Conservation (phyloP, 2,797 vertebrate genomes). For the Aplochiton taeniatus region DNA sequence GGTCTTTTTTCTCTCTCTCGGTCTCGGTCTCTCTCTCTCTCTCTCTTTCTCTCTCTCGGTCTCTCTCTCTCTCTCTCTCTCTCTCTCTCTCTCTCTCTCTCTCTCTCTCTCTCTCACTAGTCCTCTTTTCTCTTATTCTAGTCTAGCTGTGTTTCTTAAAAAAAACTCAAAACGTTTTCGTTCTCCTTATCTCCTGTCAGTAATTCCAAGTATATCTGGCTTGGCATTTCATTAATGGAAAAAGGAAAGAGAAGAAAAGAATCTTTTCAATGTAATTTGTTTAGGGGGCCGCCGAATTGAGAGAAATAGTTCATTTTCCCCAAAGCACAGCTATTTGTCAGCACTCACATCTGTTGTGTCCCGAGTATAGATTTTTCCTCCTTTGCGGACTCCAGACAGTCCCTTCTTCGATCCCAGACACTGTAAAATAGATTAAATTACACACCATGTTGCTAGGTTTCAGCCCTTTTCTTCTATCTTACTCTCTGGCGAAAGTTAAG, state of each 20-base stretch:
- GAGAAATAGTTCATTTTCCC: slow-evolving; percentile 81
- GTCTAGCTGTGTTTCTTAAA: neutral
- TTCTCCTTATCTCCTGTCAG: slow-evolving; percentile 44
- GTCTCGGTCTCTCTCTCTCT: neutral
- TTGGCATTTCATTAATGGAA: slow-evolving; percentile 65
- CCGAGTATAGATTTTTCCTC: slow-evolving; percentile 80
- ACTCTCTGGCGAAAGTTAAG: slow-evolving; percentile 58
- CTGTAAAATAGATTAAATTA: slow-evolving; percentile 85
- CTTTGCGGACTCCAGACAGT: slow-evolving; percentile 76
- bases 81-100: neutral
- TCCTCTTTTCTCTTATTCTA: slow-evolving; percentile 2
- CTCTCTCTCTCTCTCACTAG: neutral
- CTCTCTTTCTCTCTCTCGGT: neutral
- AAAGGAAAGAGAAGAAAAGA: slow-evolving; percentile 37
- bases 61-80: neutral
- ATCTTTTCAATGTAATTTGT: slow-evolving; percentile 77
- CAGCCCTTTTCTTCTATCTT: slow-evolving; percentile 55
- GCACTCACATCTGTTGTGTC: slow-evolving; percentile 71
- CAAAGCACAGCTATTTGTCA: slow-evolving; percentile 79
- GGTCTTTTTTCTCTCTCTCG: neutral
- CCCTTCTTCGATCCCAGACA: slow-evolving; percentile 75
- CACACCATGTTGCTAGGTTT: slow-evolving; percentile 74
- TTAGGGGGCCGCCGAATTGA: slow-evolving; percentile 70
- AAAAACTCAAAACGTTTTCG: neutral
- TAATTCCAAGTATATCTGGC: slow-evolving; percentile 46